phyloP scores from a whole-genome alignment of 2,797 vertebrate species.

The Sebastes taczanowskii region DNA sequence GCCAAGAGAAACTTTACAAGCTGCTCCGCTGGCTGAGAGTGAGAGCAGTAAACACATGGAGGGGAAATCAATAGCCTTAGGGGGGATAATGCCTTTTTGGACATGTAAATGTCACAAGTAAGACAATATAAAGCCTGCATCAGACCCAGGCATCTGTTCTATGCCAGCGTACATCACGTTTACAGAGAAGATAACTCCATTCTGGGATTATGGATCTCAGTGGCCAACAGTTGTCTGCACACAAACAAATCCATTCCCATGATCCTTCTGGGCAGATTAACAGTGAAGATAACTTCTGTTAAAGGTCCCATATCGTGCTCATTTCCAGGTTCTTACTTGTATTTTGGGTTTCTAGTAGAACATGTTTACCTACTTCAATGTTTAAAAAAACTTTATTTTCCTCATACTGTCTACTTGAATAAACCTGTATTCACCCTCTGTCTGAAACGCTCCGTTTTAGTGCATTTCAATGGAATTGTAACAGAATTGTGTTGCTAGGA shows the following conservation, averaged over 20 bases:
- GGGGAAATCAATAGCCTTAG: constrained; percentile 21
- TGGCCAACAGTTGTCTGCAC: background rate
- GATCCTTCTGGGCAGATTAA: background rate
- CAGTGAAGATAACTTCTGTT: background rate
- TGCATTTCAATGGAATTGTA: too few species aligned
- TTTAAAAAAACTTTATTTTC: too few species aligned
- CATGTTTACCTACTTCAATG: too few species aligned
- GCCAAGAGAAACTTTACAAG: constrained; percentile 46
- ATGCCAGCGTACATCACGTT: background rate
- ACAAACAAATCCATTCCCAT: background rate
- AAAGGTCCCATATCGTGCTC: background rate
- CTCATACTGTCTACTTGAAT: too few species aligned
- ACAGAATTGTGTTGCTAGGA: too few species aligned
- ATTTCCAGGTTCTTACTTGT: too few species aligned
- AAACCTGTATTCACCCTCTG: too few species aligned
- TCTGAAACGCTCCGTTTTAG: too few species aligned
- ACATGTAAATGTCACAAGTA: constrained; percentile 27
- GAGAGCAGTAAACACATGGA: constrained; percentile 31
- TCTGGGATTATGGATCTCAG: background rate
- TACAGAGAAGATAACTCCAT: background rate
- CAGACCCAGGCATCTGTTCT: constrained; percentile 8
- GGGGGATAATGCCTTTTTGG: constrained; percentile 11
- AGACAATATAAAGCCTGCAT: background rate
- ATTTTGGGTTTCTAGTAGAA: too few species aligned
- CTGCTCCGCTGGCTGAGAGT: background rate